Base-by-base conservation (phyloP, 2,888 invertebrate genomes). In the Plagodis dolabraria region DNA sequence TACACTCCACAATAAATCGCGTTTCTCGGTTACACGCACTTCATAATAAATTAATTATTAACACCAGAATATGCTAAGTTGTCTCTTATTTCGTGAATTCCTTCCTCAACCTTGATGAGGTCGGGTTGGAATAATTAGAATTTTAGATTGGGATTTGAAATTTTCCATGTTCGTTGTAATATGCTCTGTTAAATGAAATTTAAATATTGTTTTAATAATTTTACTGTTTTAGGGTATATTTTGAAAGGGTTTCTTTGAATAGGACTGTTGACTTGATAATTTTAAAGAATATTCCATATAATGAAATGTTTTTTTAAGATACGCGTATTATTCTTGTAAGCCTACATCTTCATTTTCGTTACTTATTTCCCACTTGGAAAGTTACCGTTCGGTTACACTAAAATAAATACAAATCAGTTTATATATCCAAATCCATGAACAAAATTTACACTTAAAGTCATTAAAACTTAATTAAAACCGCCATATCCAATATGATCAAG, bases 51-150 rank as follows among this genome's bases (percentile, higher is more conserved):
- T 48, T 50, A 47, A 33, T 53, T 44, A 47, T 47, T 85, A 86
- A 85, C 82, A 86, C 76, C 76, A 84, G 79, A 87, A 85, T 90
- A 89, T 90, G 90, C 89, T 87, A 90, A 90, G 81, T 85, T 85
- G 85, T 88, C 85, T 86, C 83, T 82, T 86, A 86, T 86, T 87
- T 84, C 79, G 80, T 84, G 82, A 80, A 79, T 56, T 61, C 62
- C 59, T 43, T 60, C 57, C 80, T 77, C 70, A 63, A 64, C 69
- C 71, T 69, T 72, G 35, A 46, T n/a, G 12, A 10, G 46, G 53
- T 45, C 22, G 22, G n/a, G 46, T 45, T 80, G 74, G 72, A 68
- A 75, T 71, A 86, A 90, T 90, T 90, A 89, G 82, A 89, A 89
- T 82, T 89, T 89, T 83, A 89, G 85, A 90, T 89, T 85, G 78